Conservation (phyloP, 2,113 vertebrate species). For the Pygoscelis antarcticus region DNA sequence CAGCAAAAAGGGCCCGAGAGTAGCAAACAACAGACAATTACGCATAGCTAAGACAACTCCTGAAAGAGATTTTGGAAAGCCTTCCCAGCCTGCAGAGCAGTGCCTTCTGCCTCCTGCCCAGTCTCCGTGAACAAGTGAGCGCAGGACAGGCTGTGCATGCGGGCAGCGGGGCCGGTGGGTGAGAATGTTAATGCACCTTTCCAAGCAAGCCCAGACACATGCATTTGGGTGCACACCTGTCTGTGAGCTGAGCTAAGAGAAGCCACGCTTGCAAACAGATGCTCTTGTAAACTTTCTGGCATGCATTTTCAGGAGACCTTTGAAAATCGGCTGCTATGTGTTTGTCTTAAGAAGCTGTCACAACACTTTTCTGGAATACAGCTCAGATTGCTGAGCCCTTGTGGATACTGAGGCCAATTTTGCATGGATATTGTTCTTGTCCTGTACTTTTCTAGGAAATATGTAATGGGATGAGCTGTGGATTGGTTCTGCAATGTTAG, state of each 20-base stretch:
- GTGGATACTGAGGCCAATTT: neutral
- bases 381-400: neutral
- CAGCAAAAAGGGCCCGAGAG: neutral
- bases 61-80: neutral
- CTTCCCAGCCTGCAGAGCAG: neutral
- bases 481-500: neutral
- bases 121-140: neutral
- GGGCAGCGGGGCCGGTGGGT: accelerated
- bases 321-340: neutral
- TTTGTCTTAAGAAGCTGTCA: neutral
- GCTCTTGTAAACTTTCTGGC: neutral
- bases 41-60: neutral
- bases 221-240: neutral
- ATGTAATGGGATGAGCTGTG: neutral
- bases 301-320: neutral
- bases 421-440: neutral
- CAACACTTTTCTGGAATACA: neutral
- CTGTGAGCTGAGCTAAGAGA: neutral
- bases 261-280: neutral
- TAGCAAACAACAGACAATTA: neutral
- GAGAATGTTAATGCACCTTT: neutral
- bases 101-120: neutral
- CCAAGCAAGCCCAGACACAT: neutral
- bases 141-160: neutral
- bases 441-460: neutral